phyloP scores from a whole-genome alignment of 2,797 vertebrate genomes.

The Sciurus carolinensis region DNA sequence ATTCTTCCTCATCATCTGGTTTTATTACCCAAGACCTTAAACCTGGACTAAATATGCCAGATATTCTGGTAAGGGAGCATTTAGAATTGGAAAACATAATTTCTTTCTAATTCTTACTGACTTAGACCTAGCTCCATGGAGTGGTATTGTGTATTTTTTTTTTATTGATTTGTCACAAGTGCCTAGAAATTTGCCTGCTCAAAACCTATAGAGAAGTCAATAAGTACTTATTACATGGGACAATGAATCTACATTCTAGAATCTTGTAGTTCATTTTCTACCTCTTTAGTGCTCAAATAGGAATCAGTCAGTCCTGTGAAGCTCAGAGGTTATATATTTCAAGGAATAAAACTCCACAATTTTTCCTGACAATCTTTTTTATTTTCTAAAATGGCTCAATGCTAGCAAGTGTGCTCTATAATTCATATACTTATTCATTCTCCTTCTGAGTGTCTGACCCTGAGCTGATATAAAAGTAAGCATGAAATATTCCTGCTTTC shows the following conservation, averaged over 20 bases:
- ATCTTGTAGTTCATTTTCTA: conserved; percentile 11
- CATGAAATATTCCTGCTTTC: background rate
- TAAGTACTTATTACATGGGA: conserved; percentile 38
- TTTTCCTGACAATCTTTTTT: background rate
- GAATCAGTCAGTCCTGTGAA: background rate
- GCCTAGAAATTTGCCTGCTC: background rate
- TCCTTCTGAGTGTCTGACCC: background rate
- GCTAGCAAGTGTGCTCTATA: background rate
- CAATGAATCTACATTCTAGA: conserved; percentile 35
- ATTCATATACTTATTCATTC: conserved; percentile 10
- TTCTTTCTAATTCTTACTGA: conserved; percentile 18
- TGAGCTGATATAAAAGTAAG: background rate
- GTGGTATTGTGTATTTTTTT: background rate
- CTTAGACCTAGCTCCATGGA: background rate
- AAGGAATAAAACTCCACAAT: background rate
- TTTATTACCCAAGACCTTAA: conserved; percentile 5
- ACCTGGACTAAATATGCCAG: conserved; percentile 14
- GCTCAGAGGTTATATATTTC: background rate
- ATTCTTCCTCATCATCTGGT: background rate
- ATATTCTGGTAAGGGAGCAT: background rate
- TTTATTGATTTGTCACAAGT: background rate
- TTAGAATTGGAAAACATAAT: background rate
- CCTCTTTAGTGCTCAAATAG: conserved; percentile 18
- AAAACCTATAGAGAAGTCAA: background rate
- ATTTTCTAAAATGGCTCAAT: conserved; percentile 17